phyloP scores from a whole-genome alignment of 2,113 vertebrate species.

The Bubalus kerabau region DNA sequence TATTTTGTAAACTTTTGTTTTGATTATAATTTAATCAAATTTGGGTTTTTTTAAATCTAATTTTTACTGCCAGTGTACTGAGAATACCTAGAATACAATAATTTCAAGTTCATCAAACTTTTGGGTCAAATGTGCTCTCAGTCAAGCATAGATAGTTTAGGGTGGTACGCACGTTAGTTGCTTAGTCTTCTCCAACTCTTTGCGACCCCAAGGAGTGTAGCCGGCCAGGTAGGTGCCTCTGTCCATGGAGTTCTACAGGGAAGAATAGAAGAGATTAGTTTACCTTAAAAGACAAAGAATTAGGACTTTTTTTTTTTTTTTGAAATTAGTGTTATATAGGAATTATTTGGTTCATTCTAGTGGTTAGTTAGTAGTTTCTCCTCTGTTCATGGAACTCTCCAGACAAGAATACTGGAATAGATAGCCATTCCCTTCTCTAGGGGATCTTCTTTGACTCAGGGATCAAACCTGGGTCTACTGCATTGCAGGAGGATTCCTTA shows the following conservation, averaged over 20 bases:
- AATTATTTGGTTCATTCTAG: not conserved
- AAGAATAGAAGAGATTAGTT: constrained; percentile 66
- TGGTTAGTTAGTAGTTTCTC: constrained; percentile 29
- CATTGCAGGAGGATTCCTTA: not conserved
- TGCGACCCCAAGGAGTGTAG: not conserved
- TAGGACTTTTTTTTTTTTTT: constrained; percentile 59
- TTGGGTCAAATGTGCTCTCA: constrained; percentile 73
- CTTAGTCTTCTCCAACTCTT: not conserved
- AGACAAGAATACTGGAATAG: not conserved
- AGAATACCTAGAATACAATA: constrained; percentile 74
- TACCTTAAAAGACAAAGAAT: constrained; percentile 67
- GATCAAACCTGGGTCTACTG: not conserved
- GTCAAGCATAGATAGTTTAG: constrained; percentile 69
- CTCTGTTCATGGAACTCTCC: not conserved
- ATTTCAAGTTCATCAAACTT: constrained; percentile 74
- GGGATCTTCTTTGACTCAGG: not conserved
- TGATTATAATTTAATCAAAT: constrained; percentile 76
- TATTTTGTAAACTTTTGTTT: constrained; percentile 81
- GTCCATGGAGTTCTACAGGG: not conserved
- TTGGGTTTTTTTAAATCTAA: constrained; percentile 44
- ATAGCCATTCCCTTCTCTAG: not conserved
- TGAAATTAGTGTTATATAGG: constrained; percentile 58
- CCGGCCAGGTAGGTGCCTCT: not conserved
- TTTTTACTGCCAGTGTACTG: constrained; percentile 71
- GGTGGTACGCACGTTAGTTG: not conserved